Conservation (phyloP, 1,140 invertebrate genomes). For the Conus betulinus region DNA sequence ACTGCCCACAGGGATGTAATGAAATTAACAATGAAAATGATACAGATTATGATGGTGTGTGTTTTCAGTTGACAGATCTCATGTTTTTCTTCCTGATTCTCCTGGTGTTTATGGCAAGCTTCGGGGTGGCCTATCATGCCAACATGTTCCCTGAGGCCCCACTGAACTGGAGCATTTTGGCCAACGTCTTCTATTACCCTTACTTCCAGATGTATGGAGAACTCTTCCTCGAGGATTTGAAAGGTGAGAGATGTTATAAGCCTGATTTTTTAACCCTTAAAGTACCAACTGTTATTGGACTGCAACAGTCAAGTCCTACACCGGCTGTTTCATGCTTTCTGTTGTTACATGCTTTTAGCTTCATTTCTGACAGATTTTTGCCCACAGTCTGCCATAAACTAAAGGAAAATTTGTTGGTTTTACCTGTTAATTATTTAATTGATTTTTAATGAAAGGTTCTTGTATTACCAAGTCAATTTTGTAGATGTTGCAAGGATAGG, state of each 20-base stretch:
- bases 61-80: constrained; percentile 69
- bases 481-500: too few species aligned
- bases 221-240: constrained; percentile 70
- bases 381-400: too few species aligned
- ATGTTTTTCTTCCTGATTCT: constrained; percentile 73
- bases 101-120: constrained; percentile 71
- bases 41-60: constrained; percentile 15
- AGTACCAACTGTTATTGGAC: neutral
- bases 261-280: neutral
- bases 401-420: too few species aligned
- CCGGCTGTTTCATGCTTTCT: too few species aligned
- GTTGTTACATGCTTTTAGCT: too few species aligned
- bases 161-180: constrained; percentile 57
- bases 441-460: too few species aligned
- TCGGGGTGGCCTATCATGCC: constrained; percentile 70
- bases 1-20: neutral
- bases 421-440: too few species aligned
- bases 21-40: neutral
- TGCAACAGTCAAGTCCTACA: too few species aligned
- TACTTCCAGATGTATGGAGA: constrained; percentile 75
- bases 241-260: constrained; percentile 52
- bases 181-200: constrained; percentile 68
- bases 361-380: too few species aligned
- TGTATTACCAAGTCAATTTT: too few species aligned
- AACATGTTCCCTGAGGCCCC: constrained; percentile 69